A percentile compares a stretch with the other conserved stretches of the same genome.
Conservation (phyloP, 2,797 vertebrate species). For the Hoplostethus atlanticus region DNA sequence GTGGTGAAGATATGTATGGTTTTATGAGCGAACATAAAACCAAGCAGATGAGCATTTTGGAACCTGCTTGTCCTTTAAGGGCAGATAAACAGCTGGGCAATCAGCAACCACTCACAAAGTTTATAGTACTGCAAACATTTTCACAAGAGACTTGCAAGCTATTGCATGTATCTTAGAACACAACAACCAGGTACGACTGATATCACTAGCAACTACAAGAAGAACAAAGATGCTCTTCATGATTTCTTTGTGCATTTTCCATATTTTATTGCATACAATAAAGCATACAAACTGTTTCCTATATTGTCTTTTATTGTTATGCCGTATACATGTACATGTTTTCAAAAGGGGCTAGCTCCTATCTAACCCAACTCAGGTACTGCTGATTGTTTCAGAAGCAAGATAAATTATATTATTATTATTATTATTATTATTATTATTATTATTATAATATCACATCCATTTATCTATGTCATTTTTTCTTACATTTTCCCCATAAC, state of each 20-base stretch:
- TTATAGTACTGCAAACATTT: background rate
- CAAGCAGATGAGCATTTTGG: constrained; percentile 28
- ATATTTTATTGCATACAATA: background rate
- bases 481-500: background rate
- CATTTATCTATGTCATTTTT: background rate
- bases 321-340: background rate
- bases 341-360: constrained; percentile 8
- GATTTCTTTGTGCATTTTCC: background rate
- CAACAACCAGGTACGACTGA: background rate
- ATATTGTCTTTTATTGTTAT: background rate
- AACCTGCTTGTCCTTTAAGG: background rate
- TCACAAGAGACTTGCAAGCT: background rate
- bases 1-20: constrained; percentile 12
- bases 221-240: background rate
- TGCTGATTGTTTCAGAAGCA: constrained; percentile 12
- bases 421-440: background rate
- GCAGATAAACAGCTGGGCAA: constrained; percentile 36
- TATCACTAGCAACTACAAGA: background rate
- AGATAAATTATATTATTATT: background rate
- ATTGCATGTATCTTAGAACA: background rate
- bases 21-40: constrained; percentile 52
- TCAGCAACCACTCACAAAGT: background rate
- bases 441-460: background rate
- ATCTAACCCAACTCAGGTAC: background rate
- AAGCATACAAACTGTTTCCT: background rate